Evolutionary conservation across 2,888 invertebrate genomes (phyloP), one percentile per base, ranked within the genome.

Genomic region (Mythimna ferrago): DNA sequence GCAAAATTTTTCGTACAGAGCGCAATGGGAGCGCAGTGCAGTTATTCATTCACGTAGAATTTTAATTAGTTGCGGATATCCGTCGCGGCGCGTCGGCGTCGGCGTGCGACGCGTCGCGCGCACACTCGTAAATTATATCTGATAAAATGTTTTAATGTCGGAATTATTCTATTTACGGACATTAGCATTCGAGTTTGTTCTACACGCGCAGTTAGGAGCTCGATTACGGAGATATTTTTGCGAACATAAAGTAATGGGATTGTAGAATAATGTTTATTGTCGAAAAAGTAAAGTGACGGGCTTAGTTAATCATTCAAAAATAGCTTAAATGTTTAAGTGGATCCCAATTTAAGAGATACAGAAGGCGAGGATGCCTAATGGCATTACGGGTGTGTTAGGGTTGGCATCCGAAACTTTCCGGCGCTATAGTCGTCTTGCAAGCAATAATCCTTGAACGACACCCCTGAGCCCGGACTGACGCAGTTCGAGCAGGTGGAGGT

Each of bases 41-140:
- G 93, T 94, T 92, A 93, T 91, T 94, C 91, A 94, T 93, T 92
- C 90, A 88, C 86, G 93, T 94, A 92, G 91, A 94, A 94, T 95
- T 94, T 94, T 95, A 95, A 95, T 95, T 93, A 94, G 93, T 92
- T 93, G 92, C 94, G 94, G 93, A 93, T 92, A 92, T 92, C 92
- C 93, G 92, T 85, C 85, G 89, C 87, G 85, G 87, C 89, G 89
- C n/a, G 51, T 6, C 51, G 51, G 51, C 90, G 83, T 72, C 85
- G 86, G 85, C 83, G 88, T 82, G 86, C 86, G 84, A 79, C 81
- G 84, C 83, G 83, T 81, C 80, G 78, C 80, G 80, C 73, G 78
- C 75, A 63, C 61, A 69, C 83, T 82, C 87, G 84, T 88, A 88
- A 89, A 89, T 91, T 90, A 88, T 83, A 83, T 82, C 81, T 82